Conservation (phyloP, 2,888 invertebrate species). For the Notocelia uddmanniana region DNA sequence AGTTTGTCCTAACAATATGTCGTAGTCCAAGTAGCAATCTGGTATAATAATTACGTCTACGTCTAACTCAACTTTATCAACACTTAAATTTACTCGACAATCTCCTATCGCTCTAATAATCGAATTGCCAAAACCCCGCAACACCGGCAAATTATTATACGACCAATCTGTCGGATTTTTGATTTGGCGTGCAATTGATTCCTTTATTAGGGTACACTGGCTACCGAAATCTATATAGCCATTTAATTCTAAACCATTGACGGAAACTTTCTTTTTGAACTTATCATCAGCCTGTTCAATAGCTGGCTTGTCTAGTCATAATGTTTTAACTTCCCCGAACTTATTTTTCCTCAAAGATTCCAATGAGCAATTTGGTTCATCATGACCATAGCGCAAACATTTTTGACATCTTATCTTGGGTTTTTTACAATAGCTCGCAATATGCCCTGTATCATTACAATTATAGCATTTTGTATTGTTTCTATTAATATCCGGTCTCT, state of each 20-base stretch:
- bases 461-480: neutral
- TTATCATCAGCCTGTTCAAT: slow-evolving; percentile 8
- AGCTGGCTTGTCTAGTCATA: neutral
- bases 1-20: slow-evolving; percentile 13
- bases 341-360: neutral
- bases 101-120: neutral
- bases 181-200: neutral
- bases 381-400: neutral
- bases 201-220: neutral
- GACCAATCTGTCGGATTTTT: neutral
- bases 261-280: neutral
- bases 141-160: neutral
- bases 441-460: slow-evolving; percentile 1
- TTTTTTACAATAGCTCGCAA: neutral
- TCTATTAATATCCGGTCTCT: neutral
- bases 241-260: neutral
- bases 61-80: neutral
- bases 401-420: neutral
- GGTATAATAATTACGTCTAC: slow-evolving; percentile 3
- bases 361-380: neutral
- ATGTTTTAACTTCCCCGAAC: neutral
- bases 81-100: neutral
- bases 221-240: slow-evolving; percentile 12
- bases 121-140: neutral
- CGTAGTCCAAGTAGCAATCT: slow-evolving; percentile 1